These are phyloP conservation scores for Lordiphosa stackelbergi DNA, from an alignment of 1,140 invertebrate genomes.

Conservation along the genomic window DNA sequence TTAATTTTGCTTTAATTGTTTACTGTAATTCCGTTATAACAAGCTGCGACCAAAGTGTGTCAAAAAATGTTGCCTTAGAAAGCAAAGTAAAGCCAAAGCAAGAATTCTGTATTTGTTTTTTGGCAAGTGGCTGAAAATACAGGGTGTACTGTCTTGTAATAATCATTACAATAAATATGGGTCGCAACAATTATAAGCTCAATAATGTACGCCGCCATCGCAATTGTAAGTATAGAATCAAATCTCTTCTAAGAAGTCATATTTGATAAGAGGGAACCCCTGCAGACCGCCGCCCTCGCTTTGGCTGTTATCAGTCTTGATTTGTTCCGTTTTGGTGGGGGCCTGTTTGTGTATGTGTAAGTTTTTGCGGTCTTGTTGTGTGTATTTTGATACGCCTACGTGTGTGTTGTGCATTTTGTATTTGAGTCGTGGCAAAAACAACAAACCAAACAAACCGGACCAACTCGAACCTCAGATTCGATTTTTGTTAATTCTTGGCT, in stretches of 20 bases:
- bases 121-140: slow-evolving; percentile 16
- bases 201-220: slow-evolving; percentile 28
- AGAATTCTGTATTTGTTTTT: neutral
- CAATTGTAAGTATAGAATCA: slow-evolving; percentile 45
- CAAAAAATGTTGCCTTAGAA: neutral
- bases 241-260: slow-evolving; percentile 31
- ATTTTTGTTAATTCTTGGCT: slow-evolving; percentile 39
- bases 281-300: neutral
- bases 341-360: slow-evolving; percentile 19
- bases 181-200: slow-evolving; percentile 36
- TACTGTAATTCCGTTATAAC: neutral
- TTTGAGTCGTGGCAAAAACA: slow-evolving; percentile 28
- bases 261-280: neutral
- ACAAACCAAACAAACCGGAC: slow-evolving; percentile 39
- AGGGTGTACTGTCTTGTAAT: slow-evolving; percentile 16
- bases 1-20: neutral
- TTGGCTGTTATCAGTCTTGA: slow-evolving; percentile 25
- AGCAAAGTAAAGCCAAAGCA: slow-evolving; percentile 5
- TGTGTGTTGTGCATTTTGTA: slow-evolving; percentile 3
- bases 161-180: slow-evolving; percentile 26
- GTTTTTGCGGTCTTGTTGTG: slow-evolving; percentile 18
- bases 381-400: slow-evolving; percentile 24
- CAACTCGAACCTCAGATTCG: slow-evolving; percentile 1
- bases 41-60: too few species aligned
- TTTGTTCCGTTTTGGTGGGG: slow-evolving; percentile 20